Evolutionary conservation across 2,888 invertebrate species (phyloP).

Genomic region (Asteroscopus sphinx): DNA sequence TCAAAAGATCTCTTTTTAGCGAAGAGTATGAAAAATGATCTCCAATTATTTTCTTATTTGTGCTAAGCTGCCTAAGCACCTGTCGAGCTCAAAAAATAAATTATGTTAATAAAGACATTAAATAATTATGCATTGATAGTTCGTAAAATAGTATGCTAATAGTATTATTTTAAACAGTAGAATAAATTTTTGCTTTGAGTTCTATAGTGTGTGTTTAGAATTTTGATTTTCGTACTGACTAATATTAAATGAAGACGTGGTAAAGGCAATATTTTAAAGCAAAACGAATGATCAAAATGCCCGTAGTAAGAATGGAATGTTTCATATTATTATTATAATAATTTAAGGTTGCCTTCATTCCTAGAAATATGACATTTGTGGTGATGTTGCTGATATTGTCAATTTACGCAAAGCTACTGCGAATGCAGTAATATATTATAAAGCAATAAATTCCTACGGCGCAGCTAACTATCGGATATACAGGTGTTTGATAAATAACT

Average conservation of each 20-base stretch:
- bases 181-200: background rate
- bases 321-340: conserved; percentile 49
- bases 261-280: conserved; percentile 43
- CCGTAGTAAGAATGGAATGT: conserved; percentile 31
- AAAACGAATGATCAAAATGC: conserved; percentile 37
- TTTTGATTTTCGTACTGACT: background rate
- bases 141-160: no score
- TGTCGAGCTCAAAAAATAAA: conserved; percentile 2
- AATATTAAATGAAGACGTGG: background rate
- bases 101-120: background rate
- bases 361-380: conserved; percentile 49
- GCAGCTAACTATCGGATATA: conserved; percentile 7
- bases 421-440: conserved; percentile 24
- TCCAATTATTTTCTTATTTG: background rate
- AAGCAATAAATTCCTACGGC: conserved; percentile 41
- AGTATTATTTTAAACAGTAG: no score
- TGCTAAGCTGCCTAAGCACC: background rate
- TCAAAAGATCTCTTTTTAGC: background rate
- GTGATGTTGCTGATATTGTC: conserved; percentile 48
- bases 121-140: background rate
- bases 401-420: conserved; percentile 44
- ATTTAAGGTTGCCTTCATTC: conserved; percentile 69
- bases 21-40: background rate
- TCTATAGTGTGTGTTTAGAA: background rate
- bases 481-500: conserved; percentile 33